Base-by-base conservation (phyloP, 2,797 vertebrate genomes). In the Trachops cirrhosus region DNA sequence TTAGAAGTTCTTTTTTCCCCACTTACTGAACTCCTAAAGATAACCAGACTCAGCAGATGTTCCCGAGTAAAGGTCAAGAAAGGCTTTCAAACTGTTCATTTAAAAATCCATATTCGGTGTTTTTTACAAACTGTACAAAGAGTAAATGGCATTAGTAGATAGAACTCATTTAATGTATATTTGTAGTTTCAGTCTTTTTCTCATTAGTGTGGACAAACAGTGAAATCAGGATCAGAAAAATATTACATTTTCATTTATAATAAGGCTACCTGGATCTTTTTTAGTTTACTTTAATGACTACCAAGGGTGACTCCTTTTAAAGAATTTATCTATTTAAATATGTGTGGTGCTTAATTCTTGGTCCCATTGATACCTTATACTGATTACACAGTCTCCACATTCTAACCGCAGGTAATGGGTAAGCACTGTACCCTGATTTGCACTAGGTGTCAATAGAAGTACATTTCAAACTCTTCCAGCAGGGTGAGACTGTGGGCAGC, bases 321-420 rank as follows among this genome's bases (percentile, higher is more conserved):
- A 96, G n/a, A 93, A 73, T 59, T 75, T 87, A 8, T 52, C 50
- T 95, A 29, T 93, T 89, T 97, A 86, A 89, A 50, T 75, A 48
- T 22, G 16, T 48, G 22, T 79, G 21, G 26, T 77, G 34, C 54
- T 57, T 79, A 94, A 95, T 64, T 91, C 78, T 91, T 82, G 57
- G 46, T 24, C 59, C 26, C 29, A 24, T 70, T 64, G 77, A 41
- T 88, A 46, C 4, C 37, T 94, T 68, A 54, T 22, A 34, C 21
- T 18, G 18, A 70, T 93, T 75, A 37, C 10, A 3, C 19, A 71
- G 67, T 39, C 44, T 57, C 1, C 39, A 74, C 21, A 46, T 94
- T 95, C 32, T 41, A 78, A 95, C 91, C 39, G 44, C 46, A 71
- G 89, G 14, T 89, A 52, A 79, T 12, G 9, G 22, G 44, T 68